These are phyloP conservation scores for Pseudotriccus pelzelni DNA, from an alignment of 2,797 vertebrate species.

Conservation along the genomic window DNA sequence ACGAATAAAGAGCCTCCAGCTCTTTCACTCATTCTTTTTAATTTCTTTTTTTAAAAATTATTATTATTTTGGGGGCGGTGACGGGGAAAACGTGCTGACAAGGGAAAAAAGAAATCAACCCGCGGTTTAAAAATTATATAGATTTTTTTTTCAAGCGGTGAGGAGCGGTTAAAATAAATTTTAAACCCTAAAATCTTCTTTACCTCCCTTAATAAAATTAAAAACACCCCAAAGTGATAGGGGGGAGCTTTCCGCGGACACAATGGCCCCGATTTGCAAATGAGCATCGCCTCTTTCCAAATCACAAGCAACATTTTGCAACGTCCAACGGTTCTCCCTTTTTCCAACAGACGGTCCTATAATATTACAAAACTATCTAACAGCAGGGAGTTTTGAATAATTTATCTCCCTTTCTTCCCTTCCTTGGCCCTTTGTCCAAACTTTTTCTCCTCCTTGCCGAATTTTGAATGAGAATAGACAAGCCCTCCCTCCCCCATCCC, in stretches of 20 bases:
- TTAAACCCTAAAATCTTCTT: neutral
- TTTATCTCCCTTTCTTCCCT: conserved; percentile 85
- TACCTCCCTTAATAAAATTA: neutral
- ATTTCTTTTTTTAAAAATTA: neutral
- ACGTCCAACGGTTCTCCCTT: conserved; percentile 77
- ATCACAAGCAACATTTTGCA: conserved; percentile 81
- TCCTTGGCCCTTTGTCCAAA: conserved; percentile 83
- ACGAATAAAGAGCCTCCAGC: neutral
- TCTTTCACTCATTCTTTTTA: neutral
- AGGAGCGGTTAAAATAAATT: neutral
- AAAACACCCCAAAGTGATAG: neutral
- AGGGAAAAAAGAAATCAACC: no score
- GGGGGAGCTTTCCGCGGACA: neutral
- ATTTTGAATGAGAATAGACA: conserved; percentile 85
- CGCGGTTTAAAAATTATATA: neutral
- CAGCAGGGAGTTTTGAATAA: conserved; percentile 88
- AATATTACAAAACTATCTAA: conserved; percentile 85
- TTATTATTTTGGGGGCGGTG: neutral
- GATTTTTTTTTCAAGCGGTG: neutral
- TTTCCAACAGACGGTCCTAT: conserved; percentile 78
- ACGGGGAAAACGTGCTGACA: neutral
- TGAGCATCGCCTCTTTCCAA: conserved; percentile 69
- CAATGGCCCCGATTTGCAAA: conserved; percentile 67
- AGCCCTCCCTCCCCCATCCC: conserved; percentile 53
- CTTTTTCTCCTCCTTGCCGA: conserved; percentile 71